phyloP scores from a whole-genome alignment of 2,113 vertebrate species.

The Tautogolabrus adspersus region DNA sequence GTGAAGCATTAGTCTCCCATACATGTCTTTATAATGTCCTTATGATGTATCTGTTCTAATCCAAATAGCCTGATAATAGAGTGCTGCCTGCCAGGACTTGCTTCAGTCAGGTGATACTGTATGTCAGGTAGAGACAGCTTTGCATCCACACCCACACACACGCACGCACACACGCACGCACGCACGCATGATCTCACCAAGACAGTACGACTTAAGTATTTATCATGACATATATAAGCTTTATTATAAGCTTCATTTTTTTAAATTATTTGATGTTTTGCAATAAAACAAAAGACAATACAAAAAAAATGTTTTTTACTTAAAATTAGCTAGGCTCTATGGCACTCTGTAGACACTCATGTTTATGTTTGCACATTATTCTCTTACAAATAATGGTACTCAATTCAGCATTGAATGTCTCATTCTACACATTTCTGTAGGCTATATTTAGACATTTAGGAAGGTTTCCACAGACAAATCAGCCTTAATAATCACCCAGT shows the following conservation, averaged over 20 bases:
- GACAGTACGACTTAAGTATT: no score
- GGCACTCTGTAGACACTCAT: no score
- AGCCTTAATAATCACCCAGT: constrained; percentile 70
- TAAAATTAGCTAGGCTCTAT: no score
- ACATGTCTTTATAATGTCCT: constrained; percentile 58
- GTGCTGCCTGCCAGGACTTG: constrained; percentile 42
- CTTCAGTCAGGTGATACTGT: constrained; percentile 63
- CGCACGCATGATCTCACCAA: no score
- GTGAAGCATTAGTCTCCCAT: constrained; percentile 57
- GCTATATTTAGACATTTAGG: constrained; percentile 60
- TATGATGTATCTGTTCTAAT: constrained; percentile 60
- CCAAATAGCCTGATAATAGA: constrained; percentile 68
- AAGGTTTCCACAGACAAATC: constrained; percentile 66
- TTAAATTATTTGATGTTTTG: no score
- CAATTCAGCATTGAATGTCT: constrained; percentile 26
- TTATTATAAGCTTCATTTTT: no score
- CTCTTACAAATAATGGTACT: constrained; percentile 5
- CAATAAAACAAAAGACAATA: no score
- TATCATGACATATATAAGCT: no score
- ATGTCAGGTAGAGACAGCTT: constrained; percentile 36
- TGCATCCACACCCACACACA: constrained; percentile 1
- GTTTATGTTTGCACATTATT: constrained; percentile 7
- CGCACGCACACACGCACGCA: no score
- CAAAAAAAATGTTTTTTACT: no score
- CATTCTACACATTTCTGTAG: constrained; percentile 39